These are phyloP conservation scores for Strigamia maritima DNA, from an alignment of 2,888 invertebrate species.

Conservation along the genomic window DNA sequence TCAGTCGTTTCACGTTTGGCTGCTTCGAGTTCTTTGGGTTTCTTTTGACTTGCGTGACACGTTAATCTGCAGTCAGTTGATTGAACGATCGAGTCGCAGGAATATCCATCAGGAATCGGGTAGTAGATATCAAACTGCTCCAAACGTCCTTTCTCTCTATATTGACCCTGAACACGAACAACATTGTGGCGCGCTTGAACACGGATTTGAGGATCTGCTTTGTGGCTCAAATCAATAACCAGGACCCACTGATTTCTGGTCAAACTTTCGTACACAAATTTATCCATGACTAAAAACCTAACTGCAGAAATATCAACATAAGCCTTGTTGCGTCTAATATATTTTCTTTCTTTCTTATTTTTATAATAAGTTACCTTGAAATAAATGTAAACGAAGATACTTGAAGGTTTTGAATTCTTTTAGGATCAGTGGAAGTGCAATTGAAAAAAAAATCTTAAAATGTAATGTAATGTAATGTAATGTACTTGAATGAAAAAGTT, in stretches of 20 bases:
- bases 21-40: too few relatives aligned
- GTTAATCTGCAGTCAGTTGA: not conserved
- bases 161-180: not conserved
- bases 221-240: not conserved
- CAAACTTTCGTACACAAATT: not conserved
- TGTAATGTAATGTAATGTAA: too few relatives aligned
- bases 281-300: not conserved
- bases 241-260: not conserved
- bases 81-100: not conserved
- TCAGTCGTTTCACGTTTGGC: too few relatives aligned
- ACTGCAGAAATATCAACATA: not conserved
- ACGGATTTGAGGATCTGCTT: not conserved
- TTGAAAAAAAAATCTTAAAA: too few relatives aligned
- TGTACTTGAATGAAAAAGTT: too few relatives aligned
- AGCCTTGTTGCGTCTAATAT: not conserved
- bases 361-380: not conserved
- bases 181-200: not conserved
- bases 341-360: not conserved
- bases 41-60: not conserved
- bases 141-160: not conserved
- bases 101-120: not conserved
- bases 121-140: not conserved
- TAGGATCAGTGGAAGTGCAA: too few relatives aligned
- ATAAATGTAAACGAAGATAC: too few relatives aligned
- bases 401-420: too few relatives aligned